Base-by-base conservation (phyloP, 2,888 invertebrate species). In the Steinernema carpocapsae region DNA sequence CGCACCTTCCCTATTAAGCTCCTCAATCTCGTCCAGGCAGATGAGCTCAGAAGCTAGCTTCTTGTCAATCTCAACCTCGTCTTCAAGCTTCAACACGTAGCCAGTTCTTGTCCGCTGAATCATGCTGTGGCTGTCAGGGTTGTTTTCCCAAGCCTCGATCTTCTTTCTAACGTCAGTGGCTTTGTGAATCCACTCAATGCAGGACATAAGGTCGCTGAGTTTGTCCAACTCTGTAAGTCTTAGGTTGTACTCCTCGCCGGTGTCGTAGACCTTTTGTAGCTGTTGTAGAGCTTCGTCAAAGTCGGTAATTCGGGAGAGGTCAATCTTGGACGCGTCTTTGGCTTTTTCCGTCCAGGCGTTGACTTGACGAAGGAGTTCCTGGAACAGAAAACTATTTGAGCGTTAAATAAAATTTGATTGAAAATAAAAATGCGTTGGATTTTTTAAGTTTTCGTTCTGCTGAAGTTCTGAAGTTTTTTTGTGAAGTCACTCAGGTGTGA, bases 271-370 rank as follows among this genome's bases (percentile, higher is more conserved):
- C 29, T 29, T n/a, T 17, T 64, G 6, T 17, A 64, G 24, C 64
- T 29, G 24, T 32, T 64, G 26, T 7, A 64, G 64, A 6, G 37
- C 29, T 64, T 64, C 64, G 29, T 64, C 64, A 26, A 32, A 64
- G 64, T 64, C 64, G 64, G 32, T 17, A 7, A 64, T 7, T 4
- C 29, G 26, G 64, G 29, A 64, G 12, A 64, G 64, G n/a, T 64
- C 64, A 6, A 64, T 29, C 32, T 29, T 64, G 17, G 64, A 26
- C 32, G 32, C 52, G 2, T 70, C 71, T 26, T 12, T 17, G 0
- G 77, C 74, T 29, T 72, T 73, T 2, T 26, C 43, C 46, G 59
- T 70, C 79, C 79, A 79, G 12, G 7, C 26, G 19, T 77, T 76
- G 0, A 79, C 72, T 24, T 64, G 24, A 32, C 37, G 7, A 0